Conservation (phyloP, 1,140 invertebrate genomes). For the Popillia japonica region DNA sequence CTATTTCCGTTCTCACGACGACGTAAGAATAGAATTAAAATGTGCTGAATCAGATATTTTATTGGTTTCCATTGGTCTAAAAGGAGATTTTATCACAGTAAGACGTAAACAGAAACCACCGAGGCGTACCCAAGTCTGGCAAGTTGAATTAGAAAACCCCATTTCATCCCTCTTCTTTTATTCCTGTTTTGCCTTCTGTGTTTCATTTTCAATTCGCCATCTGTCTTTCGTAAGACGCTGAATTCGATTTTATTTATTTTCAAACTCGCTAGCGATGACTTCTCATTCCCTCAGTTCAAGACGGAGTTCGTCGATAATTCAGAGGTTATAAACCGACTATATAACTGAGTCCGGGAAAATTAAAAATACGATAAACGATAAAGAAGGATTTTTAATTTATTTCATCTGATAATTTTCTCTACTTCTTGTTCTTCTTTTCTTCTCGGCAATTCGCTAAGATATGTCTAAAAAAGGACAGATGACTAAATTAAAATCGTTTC, state of each 20-base stretch:
- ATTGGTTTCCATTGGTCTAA: not conserved
- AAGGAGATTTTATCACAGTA: not conserved
- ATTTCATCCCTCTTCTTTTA: not conserved
- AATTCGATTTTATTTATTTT: slow-evolving; percentile 1
- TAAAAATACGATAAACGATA: too few relatives aligned
- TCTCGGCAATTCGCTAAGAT: too few relatives aligned
- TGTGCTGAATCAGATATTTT: not conserved
- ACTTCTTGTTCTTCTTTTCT: too few relatives aligned
- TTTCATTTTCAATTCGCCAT: not conserved
- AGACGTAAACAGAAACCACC: not conserved
- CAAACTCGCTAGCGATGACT: not conserved
- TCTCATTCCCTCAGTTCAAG: too few relatives aligned
- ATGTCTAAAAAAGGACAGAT: not conserved
- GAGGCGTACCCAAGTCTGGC: not conserved
- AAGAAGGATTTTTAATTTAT: too few relatives aligned
- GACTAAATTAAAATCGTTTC: not conserved
- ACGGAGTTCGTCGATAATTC: too few relatives aligned
- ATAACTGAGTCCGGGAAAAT: too few relatives aligned
- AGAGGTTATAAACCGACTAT: too few relatives aligned
- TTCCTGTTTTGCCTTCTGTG: not conserved
- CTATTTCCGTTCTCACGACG: too few relatives aligned
- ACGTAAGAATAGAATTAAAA: too few relatives aligned
- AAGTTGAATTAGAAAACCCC: not conserved
- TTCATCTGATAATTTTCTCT: too few relatives aligned
- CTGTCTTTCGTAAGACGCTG: not conserved